phyloP scores from a whole-genome alignment of 2,888 invertebrate genomes.

The Hirtodrosophila alboralis region DNA sequence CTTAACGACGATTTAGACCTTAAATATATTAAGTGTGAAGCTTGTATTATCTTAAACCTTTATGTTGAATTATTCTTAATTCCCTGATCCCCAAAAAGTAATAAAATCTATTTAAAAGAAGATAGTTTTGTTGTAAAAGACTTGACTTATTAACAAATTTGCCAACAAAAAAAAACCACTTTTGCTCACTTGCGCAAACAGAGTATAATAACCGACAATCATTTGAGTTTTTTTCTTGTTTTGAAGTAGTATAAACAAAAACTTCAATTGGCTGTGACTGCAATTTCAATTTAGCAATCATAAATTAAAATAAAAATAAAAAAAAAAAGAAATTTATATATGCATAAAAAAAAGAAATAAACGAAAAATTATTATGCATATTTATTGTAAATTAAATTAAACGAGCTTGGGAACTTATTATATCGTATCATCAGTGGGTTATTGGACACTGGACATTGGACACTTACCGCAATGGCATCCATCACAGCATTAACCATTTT shows the following conservation, averaged over 20 bases:
- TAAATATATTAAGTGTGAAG: too few relatives aligned
- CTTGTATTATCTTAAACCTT: too few relatives aligned
- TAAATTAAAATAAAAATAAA: constrained; percentile 19
- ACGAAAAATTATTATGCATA: constrained; percentile 13
- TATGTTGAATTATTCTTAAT: too few relatives aligned
- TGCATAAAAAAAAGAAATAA: constrained; percentile 2
- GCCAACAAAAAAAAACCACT: too few relatives aligned
- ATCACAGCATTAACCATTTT: constrained; percentile 84
- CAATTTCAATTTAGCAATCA: constrained; percentile 68
- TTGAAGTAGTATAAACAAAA: constrained; percentile 62
- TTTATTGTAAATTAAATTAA: constrained; percentile 67
- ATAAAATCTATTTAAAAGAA: too few relatives aligned
- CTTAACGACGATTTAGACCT: too few relatives aligned
- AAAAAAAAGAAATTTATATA: constrained; percentile 1
- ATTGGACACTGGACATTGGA: constrained; percentile 27
- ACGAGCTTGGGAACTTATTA: constrained; percentile 30
- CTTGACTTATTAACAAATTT: too few relatives aligned
- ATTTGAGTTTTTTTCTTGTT: constrained; percentile 65
- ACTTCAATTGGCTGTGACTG: constrained; percentile 73
- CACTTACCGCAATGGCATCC: constrained; percentile 84
- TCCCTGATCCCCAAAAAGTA: too few relatives aligned
- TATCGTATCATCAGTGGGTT: constrained; percentile 19
- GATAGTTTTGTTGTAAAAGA: too few relatives aligned
- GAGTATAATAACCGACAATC: constrained; percentile 45
- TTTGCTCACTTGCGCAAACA: neutral